Evolutionary conservation across 2,797 vertebrate species (phyloP).

Genomic region (Aldrovandia affinis): DNA sequence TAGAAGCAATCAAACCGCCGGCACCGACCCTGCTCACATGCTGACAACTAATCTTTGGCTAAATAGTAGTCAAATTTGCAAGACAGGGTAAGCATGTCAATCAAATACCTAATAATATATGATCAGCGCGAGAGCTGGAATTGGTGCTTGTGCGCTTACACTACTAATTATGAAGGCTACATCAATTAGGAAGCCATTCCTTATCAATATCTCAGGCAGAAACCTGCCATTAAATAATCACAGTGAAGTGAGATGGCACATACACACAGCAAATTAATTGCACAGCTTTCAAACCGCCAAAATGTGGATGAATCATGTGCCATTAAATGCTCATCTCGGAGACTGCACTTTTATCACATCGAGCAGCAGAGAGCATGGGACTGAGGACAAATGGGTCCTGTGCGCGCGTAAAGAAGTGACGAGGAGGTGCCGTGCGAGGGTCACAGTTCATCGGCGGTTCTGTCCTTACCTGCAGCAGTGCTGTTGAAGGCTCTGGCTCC

Average conservation of each 20-base stretch:
- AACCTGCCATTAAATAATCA: background rate
- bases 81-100: background rate
- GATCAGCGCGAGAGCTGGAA: background rate
- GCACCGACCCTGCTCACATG: background rate
- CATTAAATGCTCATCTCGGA: background rate
- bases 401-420: conserved; percentile 27
- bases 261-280: background rate
- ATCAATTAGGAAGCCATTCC: background rate
- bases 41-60: background rate
- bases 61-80: background rate
- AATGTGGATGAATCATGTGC: conserved; percentile 4
- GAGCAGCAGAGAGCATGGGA: background rate
- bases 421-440: background rate
- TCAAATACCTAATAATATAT: background rate
- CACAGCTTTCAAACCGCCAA: background rate
- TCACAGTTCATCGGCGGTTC: background rate
- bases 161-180: background rate
- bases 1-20: background rate
- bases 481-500: conserved; percentile 75
- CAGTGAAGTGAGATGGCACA: background rate
- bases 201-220: background rate
- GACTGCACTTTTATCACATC: background rate
- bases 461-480: conserved; percentile 72
- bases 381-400: background rate
- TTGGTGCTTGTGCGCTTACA: conserved; percentile 13